Evolutionary conservation across 2,113 vertebrate genomes (phyloP).

Genomic region (Myotis lucifugus): DNA sequence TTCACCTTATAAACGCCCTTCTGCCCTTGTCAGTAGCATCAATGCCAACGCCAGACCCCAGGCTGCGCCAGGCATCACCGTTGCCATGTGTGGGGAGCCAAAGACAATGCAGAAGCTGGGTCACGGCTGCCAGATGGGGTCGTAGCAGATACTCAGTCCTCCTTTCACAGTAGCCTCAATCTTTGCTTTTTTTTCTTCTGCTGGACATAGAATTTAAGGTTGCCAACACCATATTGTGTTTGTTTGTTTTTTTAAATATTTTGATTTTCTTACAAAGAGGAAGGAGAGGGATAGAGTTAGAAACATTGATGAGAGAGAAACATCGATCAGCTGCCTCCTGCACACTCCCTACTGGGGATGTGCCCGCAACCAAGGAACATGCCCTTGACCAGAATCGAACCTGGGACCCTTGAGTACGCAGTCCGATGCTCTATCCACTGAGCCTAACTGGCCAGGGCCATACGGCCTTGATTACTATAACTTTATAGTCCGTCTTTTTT

Average conservation of each 20-base stretch:
- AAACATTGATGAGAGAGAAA: too few relatives aligned
- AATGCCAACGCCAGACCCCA: too few relatives aligned
- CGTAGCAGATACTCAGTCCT: not conserved
- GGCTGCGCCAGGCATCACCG: not conserved
- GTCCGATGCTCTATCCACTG: too few relatives aligned
- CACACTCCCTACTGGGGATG: too few relatives aligned
- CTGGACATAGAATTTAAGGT: not conserved
- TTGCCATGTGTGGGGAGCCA: not conserved
- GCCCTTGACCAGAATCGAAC: too few relatives aligned
- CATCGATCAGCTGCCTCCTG: too few relatives aligned
- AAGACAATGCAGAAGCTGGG: not conserved
- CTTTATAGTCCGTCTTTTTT: not conserved
- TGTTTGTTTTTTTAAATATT: too few relatives aligned
- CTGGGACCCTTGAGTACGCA: too few relatives aligned
- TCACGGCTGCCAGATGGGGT: rapidly evolving
- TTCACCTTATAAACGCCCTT: not conserved
- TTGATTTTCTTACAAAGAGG: too few relatives aligned
- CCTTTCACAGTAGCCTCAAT: not conserved
- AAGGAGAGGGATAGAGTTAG: too few relatives aligned
- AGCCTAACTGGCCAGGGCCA: too few relatives aligned
- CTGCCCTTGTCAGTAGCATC: not conserved
- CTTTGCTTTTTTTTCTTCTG: not conserved
- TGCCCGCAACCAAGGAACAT: too few relatives aligned
- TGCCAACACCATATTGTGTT: not conserved
- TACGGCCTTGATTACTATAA: not conserved